Percentiles rank a stretch among this genome's conserved stretches.
Conservation (phyloP, 2,113 vertebrate genomes). For the Hydrolagus affinis region DNA sequence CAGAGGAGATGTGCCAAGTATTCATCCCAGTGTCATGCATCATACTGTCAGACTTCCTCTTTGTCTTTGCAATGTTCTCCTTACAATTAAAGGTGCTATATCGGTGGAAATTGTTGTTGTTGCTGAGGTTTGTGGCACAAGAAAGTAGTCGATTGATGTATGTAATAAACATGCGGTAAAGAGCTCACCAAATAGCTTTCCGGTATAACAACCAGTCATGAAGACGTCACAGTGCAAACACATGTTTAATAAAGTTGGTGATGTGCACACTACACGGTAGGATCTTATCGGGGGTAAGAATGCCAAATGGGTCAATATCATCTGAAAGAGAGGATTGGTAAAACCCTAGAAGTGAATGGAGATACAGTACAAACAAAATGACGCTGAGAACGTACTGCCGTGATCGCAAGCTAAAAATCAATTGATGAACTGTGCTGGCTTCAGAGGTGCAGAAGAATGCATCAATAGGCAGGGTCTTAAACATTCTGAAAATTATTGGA, state of each 20-base stretch:
- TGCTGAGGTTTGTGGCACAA: neutral
- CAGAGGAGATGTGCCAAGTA: neutral
- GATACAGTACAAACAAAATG: too few species aligned
- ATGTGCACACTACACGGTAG: neutral
- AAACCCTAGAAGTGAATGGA: neutral
- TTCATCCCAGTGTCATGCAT: neutral
- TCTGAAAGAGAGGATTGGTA: too few species aligned
- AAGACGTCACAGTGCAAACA: neutral
- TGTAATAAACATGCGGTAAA: neutral
- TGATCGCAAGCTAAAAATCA: neutral
- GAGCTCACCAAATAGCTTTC: constrained; percentile 3
- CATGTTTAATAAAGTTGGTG: neutral
- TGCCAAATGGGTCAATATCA: neutral
- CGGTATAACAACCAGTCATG: neutral
- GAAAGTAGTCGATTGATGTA: too few species aligned
- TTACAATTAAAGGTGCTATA: too few species aligned
- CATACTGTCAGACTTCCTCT: neutral
- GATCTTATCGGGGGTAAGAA: neutral
- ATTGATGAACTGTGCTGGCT: neutral
- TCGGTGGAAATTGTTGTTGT: neutral
- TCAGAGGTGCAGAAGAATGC: neutral
- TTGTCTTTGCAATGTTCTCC: too few species aligned
- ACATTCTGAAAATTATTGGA: neutral
- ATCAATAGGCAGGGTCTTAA: too few species aligned
- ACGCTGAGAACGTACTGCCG: neutral